phyloP scores from a whole-genome alignment of 1,140 invertebrate genomes.

The Caenorhabditis tropicalis region DNA sequence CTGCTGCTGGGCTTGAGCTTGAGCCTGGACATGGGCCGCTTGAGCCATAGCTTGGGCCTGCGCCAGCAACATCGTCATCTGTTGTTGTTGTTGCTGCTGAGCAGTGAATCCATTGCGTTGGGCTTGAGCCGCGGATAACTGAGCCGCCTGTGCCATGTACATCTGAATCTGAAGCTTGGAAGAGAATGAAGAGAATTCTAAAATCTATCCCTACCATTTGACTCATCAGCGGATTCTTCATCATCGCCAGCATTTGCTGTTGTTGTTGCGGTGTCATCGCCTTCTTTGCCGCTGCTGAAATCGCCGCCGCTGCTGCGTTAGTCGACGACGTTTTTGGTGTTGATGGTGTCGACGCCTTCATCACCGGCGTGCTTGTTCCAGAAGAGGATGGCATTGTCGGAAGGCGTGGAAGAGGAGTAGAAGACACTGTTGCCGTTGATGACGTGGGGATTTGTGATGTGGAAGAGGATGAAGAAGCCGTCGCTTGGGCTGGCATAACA shows the following conservation, averaged over 20 bases:
- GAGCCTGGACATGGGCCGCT: no score
- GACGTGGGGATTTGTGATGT: neutral
- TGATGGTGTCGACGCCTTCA: neutral
- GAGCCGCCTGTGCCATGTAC: no score
- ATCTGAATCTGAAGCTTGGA: no score
- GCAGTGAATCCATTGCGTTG: neutral
- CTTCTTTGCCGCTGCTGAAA: neutral
- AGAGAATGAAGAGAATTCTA: no score
- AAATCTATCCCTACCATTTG: constrained; percentile 18
- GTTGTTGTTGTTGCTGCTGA: neutral
- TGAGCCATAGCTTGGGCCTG: no score
- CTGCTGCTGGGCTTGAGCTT: neutral
- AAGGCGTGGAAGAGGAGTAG: neutral
- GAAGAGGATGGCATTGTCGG: neutral
- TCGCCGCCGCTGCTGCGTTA: no score
- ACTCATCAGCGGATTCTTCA: neutral
- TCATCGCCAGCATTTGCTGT: neutral
- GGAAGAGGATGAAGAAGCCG: neutral
- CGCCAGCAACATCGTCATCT: neutral
- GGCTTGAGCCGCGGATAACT: no score
- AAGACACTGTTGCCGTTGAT: neutral
- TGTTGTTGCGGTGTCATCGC: neutral
- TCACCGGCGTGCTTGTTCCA: neutral
- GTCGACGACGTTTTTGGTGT: neutral
- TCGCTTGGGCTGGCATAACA: neutral